Evolutionary conservation across 2,888 invertebrate species (phyloP).

Genomic region (Empis livida): DNA sequence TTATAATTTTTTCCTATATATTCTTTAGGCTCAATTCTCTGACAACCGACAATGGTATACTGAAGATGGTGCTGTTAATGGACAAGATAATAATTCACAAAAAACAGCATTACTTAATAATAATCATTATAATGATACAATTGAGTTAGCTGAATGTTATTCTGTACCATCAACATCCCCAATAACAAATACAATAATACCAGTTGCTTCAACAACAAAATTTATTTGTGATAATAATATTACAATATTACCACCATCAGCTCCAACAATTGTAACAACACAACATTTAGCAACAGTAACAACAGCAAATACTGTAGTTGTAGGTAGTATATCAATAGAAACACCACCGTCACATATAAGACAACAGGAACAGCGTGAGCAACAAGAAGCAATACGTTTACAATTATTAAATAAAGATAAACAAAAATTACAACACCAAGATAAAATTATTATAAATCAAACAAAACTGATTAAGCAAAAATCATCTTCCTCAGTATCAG

Average conservation of each 20-base stretch:
- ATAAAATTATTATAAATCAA: slow-evolving; percentile 14
- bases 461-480: slow-evolving; percentile 11
- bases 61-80: slow-evolving; percentile 17
- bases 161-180: slow-evolving; percentile 10
- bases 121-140: slow-evolving; percentile 11
- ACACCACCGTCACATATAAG: slow-evolving; percentile 29
- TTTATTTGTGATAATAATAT: not conserved
- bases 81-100: slow-evolving; percentile 8
- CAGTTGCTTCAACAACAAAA: not conserved
- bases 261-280: slow-evolving; percentile 18
- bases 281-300: slow-evolving; percentile 19
- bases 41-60: slow-evolving; percentile 31
- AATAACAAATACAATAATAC: slow-evolving; percentile 14
- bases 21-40: slow-evolving; percentile 27
- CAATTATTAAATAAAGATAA: not conserved
- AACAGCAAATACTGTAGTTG: slow-evolving; percentile 27
- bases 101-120: slow-evolving; percentile 1
- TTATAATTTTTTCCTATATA: not conserved
- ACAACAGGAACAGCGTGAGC: slow-evolving; percentile 9
- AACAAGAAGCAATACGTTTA: slow-evolving; percentile 8
- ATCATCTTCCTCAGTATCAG: slow-evolving; percentile 13
- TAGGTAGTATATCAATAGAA: slow-evolving; percentile 33
- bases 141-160: slow-evolving; percentile 17
- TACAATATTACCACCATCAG: not conserved
- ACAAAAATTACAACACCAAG: slow-evolving; percentile 10